A percentile compares a stretch with the other conserved stretches of the same genome.
Evolutionary conservation across 2,888 invertebrate species (phyloP).

Genomic region (Maniola hyperantus): DNA sequence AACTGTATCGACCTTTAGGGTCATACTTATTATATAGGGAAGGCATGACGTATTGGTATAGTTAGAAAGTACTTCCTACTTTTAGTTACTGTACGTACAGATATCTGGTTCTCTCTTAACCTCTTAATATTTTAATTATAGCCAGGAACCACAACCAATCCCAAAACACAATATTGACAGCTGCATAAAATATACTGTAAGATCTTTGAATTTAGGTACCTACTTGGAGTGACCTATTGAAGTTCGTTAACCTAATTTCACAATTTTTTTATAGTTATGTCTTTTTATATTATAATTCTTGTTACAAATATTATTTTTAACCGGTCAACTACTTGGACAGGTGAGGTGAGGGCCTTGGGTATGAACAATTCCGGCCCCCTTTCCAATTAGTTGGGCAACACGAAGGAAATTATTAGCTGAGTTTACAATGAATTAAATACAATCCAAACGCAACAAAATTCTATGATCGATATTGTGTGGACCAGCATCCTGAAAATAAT

Average conservation of each 20-base stretch:
- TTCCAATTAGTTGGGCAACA: slow-evolving; percentile 59
- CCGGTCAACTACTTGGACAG: slow-evolving; percentile 46
- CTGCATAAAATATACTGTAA: too few species aligned
- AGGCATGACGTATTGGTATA: not conserved
- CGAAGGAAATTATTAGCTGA: slow-evolving; percentile 44
- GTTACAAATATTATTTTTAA: slow-evolving; percentile 50
- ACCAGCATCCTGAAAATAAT: too few species aligned
- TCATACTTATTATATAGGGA: not conserved
- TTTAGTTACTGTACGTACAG: not conserved
- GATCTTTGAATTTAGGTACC: not conserved
- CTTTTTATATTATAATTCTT: not conserved
- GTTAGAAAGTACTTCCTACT: not conserved
- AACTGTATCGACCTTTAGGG: too few species aligned
- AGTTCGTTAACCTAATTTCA: not conserved
- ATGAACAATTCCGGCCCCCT: slow-evolving; percentile 70
- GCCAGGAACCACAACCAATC: not conserved
- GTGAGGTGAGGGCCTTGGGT: slow-evolving; percentile 63
- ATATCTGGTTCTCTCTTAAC: not conserved
- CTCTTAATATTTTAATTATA: not conserved
- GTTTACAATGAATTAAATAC: slow-evolving; percentile 26
- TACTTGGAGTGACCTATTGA: not conserved
- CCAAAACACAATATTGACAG: not conserved
- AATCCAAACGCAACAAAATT: too few species aligned
- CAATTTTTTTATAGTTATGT: not conserved
- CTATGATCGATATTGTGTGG: too few species aligned